Evolutionary conservation across 2,113 vertebrate genomes (phyloP).

Genomic region (Carassius carassius): DNA sequence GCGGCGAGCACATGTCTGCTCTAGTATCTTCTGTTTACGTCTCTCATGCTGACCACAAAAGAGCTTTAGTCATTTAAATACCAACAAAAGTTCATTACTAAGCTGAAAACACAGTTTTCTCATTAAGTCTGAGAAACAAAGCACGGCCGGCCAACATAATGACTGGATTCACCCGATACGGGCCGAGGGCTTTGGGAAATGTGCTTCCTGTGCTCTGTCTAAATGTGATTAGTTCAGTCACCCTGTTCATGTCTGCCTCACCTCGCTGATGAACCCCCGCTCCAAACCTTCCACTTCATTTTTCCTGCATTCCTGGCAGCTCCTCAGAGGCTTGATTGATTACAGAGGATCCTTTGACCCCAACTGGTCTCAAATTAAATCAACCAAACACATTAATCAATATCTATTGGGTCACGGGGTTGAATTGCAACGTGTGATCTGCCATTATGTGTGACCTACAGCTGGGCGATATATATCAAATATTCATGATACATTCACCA

Average conservation of each 20-base stretch:
- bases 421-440: slow-evolving; percentile 30
- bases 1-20: slow-evolving; percentile 5
- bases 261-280: slow-evolving; percentile 22
- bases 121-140: background rate
- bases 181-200: slow-evolving; percentile 12
- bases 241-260: slow-evolving; percentile 12
- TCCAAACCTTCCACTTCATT: slow-evolving; percentile 27
- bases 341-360: slow-evolving; percentile 39
- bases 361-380: slow-evolving; percentile 47
- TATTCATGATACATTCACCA: background rate
- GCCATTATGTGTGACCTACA: slow-evolving; percentile 10
- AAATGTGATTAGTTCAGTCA: slow-evolving; percentile 26
- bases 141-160: background rate
- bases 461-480: background rate
- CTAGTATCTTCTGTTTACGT: slow-evolving; percentile 36
- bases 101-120: slow-evolving; percentile 9
- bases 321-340: slow-evolving; percentile 46
- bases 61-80: slow-evolving; percentile 19
- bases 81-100: background rate
- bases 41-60: slow-evolving; percentile 32
- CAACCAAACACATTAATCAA: slow-evolving; percentile 49
- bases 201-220: slow-evolving; percentile 17
- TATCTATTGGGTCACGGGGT: slow-evolving; percentile 39
- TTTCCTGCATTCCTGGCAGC: slow-evolving; percentile 1
- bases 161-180: slow-evolving; percentile 2